Base-by-base conservation (phyloP, 37 sponge, comb jelly and placozoan genomes). In the Theonella swinhoei region DNA sequence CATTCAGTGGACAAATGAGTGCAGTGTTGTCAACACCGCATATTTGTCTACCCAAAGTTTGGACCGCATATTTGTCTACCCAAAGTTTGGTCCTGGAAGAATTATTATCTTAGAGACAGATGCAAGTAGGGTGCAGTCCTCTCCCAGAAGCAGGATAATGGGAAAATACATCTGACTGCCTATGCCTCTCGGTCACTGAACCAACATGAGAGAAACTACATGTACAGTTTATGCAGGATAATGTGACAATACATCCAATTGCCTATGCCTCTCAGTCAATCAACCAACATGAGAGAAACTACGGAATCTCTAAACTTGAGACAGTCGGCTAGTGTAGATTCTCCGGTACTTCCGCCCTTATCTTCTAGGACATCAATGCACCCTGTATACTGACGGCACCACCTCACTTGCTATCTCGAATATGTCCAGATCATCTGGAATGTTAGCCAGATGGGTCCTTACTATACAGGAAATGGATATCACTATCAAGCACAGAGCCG, bases 91-190 rank as follows among this genome's bases (percentile, higher is more conserved):
- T n/a, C n/a, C n/a, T n/a, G n/a, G n/a, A n/a, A n/a, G n/a, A n/a
- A n/a, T 80, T 26, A 81, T 87, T 60, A 34, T 74, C 4, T 54
- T 81, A 2, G 76, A 76, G 24, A 83, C 88, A 0, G 88, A 87
- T 39, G 81, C 88, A 3, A 72, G 81, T 75, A 29, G n/a, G 75
- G 88, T 29, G 88, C 88, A 1, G 67, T 87, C 4, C n/a, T 87
- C 5, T 1, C 59, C 4, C 88, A 87, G 66, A 20, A 14, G 32
- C 68, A 84, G 19, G 67, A 60, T 8, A 47, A 74, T 67, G 76
- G 90, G 30, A 22, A 22, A 2, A 19, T 78, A 19, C 90, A 84
- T 64, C 92, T 84, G 3, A 42, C 83, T 29, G 92, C 92, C 3
- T 91, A 88, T 81, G 84, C 80, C 23, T 60, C 77, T 35, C 88